Base-by-base conservation (phyloP, 1,140 invertebrate genomes). In the Linepithema humile region DNA sequence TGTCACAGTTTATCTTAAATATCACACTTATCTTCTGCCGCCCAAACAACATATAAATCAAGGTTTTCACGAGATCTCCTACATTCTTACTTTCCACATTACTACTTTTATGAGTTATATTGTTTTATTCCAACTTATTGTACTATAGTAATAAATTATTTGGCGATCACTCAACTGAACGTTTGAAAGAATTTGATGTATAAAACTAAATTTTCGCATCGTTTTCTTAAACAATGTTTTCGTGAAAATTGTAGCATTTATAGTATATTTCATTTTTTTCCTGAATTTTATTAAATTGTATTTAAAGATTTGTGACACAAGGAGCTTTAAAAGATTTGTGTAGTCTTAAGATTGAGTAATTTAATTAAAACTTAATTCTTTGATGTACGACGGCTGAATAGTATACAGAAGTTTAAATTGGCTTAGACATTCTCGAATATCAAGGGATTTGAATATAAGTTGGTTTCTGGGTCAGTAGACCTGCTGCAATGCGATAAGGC, bases 391-490 rank as follows among this genome's bases (percentile, higher is more conserved):
- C n/a, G n/a, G n/a, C n/a, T n/a, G n/a, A n/a, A n/a, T n/a, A n/a
- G 23, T 5, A 7, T 15, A 2, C 12, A 12, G 48, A 20, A 67
- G 10, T 53, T 67, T 38, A 5, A n/a, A 12, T 67, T 20, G 29
- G 17, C 32, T 35, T 9, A 17, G 6, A 5, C 29, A 62, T 20
- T 17, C n/a, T 32, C 2, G 3, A 53, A 43, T n/a, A 32, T 43
- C 26, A 40, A n/a, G 1, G 32, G 29, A 26, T 35, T 26, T 40
- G 17, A 29, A 3, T 57, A 50, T 26, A 12, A n/a, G 23, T 15
- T 4, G 48, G 23, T 65, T 88, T 85, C 55, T 88, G 35, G 86
- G 86, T 85, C 70, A 88, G 67, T 72, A 67, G 84, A 57, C 74
- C 12, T 40, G 32, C 17, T 88, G 86, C 87, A 88, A 26, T 55